Evolutionary conservation across 2,888 invertebrate genomes (phyloP).

Genomic region (Patella caerulea): DNA sequence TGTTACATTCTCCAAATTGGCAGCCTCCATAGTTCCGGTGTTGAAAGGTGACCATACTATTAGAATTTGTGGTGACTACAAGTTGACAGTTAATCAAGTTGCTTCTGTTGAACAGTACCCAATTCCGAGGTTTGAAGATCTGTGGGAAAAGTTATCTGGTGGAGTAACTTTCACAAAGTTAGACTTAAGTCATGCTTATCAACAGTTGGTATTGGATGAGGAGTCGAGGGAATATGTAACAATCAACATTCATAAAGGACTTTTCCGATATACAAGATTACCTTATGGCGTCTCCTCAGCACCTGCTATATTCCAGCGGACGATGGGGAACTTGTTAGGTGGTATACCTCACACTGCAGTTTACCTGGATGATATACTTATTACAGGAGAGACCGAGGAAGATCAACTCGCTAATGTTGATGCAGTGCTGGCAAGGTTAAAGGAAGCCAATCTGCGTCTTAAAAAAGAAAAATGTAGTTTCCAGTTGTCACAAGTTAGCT

Average conservation of each 20-base stretch:
- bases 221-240: neutral
- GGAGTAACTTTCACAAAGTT: conserved; percentile 17
- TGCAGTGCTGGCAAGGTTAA: neutral
- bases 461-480: conserved; percentile 25
- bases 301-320: conserved; percentile 24
- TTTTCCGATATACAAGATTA: conserved; percentile 21
- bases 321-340: conserved; percentile 15
- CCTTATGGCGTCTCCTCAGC: conserved; percentile 23
- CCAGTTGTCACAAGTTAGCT: conserved; percentile 13
- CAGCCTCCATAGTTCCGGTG: neutral
- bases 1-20: neutral
- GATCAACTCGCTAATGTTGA: conserved; percentile 4
- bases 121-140: conserved; percentile 4
- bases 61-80: too few species aligned
- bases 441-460: neutral
- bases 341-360: conserved; percentile 17
- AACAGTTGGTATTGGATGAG: conserved; percentile 16
- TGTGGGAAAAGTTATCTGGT: conserved; percentile 9
- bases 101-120: conserved; percentile 2
- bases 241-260: conserved; percentile 23
- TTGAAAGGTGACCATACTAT: neutral
- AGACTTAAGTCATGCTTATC: too few species aligned
- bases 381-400: conserved; percentile 4
- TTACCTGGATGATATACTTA: conserved; percentile 13
- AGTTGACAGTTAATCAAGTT: neutral